Percentiles rank a stretch among this genome's conserved stretches.
phyloP scores from a whole-genome alignment of 2,797 vertebrate genomes.

The Lophura swinhoii region DNA sequence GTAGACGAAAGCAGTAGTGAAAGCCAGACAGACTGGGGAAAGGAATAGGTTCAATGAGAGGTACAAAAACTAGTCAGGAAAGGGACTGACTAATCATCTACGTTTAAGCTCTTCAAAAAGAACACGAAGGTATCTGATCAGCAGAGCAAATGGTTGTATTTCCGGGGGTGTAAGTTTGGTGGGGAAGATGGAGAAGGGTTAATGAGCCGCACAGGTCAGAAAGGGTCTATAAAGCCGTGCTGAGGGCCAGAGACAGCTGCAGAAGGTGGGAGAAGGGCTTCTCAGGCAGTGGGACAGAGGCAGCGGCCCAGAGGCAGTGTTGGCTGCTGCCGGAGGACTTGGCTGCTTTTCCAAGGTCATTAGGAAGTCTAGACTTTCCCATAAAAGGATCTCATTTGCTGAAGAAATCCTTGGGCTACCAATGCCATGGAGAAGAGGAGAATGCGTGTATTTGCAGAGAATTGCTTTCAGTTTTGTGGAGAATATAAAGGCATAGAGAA shows the following conservation, averaged over 20 bases:
- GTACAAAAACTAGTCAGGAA: not conserved
- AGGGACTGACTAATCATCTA: not conserved
- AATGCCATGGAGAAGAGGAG: not conserved
- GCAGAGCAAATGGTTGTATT: not conserved
- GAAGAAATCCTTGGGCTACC: constrained; percentile 54
- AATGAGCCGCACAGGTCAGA: not conserved
- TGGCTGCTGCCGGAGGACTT: constrained; percentile 34
- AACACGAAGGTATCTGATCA: not conserved
- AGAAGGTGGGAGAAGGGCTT: not conserved
- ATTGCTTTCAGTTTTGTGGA: not conserved
- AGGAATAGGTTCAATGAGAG: not conserved
- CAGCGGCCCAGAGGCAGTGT: not conserved
- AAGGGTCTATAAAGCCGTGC: accelerated
- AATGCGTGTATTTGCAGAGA: not conserved
- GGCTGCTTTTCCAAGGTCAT: constrained; percentile 52
- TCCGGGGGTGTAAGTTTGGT: not conserved
- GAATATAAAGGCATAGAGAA: not conserved
- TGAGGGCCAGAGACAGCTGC: not conserved
- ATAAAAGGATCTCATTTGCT: constrained; percentile 43
- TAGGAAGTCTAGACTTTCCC: constrained; percentile 68
- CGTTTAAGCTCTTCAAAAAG: not conserved
- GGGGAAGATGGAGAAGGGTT: not conserved
- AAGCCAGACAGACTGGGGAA: not conserved
- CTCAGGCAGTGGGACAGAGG: constrained; percentile 49
- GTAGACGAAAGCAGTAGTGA: not conserved